A percentile compares a stretch with the other conserved stretches of the same genome.
Evolutionary conservation across 2,113 vertebrate species (phyloP).

Genomic region (Lanius collurio): DNA sequence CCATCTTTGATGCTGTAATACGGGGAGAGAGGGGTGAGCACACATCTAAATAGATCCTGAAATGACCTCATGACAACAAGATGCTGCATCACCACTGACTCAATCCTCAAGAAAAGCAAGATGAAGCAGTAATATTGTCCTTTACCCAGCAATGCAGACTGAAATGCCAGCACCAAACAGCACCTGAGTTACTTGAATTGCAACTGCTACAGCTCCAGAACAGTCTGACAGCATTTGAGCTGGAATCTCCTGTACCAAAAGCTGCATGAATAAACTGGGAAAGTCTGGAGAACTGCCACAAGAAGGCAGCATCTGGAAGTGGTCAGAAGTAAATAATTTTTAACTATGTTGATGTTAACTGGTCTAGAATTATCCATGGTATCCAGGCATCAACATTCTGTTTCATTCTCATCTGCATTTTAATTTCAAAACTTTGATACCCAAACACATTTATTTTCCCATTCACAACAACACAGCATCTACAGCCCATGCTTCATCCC

Average conservation of each 20-base stretch:
- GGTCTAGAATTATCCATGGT: neutral
- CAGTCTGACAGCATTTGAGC: neutral
- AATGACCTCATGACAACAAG: neutral
- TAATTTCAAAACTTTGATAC: neutral
- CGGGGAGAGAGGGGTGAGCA: neutral
- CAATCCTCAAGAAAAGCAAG: neutral
- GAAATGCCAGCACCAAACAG: neutral
- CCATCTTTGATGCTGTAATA: neutral
- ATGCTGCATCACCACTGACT: accelerated
- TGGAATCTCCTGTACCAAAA: neutral
- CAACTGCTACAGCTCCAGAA: neutral
- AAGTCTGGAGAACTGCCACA: neutral
- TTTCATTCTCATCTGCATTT: neutral
- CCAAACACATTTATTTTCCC: neutral
- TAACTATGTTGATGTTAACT: neutral
- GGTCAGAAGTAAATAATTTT: neutral
- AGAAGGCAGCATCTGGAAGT: neutral
- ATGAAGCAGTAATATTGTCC: neutral
- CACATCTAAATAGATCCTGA: neutral
- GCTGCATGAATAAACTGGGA: neutral
- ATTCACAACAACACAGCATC: neutral
- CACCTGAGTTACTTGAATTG: neutral
- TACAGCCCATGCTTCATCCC: neutral
- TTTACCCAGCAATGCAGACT: neutral
- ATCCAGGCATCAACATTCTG: neutral